A percentile compares a stretch with the other conserved stretches of the same genome.
Evolutionary conservation across 2,888 invertebrate species (phyloP).

Genomic region (Clepsis dumicolana): DNA sequence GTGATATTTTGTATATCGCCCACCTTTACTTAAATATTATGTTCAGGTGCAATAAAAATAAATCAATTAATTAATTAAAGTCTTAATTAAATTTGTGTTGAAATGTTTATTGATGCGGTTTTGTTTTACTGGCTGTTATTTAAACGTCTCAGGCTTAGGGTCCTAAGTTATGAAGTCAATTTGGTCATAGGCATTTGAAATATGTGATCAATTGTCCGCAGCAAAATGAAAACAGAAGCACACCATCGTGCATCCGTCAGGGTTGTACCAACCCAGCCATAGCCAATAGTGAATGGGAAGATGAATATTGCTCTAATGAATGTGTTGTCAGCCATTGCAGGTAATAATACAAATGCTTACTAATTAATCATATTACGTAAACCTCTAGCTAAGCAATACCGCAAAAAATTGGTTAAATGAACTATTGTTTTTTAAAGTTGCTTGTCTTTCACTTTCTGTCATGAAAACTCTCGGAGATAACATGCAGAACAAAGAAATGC

Average conservation of each 20-base stretch:
- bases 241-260: slow-evolving; percentile 92
- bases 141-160: neutral
- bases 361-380: neutral
- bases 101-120: neutral
- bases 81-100: slow-evolving; percentile 1
- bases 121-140: neutral
- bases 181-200: slow-evolving; percentile 36
- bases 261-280: slow-evolving; percentile 97
- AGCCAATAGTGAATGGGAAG: slow-evolving; percentile 97
- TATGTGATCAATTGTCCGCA: slow-evolving; percentile 54
- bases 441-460: neutral
- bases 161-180: neutral
- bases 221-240: slow-evolving; percentile 79
- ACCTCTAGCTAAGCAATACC: neutral
- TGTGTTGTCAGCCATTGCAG: slow-evolving; percentile 98
- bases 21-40: slow-evolving; percentile 44
- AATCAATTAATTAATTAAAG: slow-evolving; percentile 14
- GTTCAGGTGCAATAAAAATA: slow-evolving; percentile 14
- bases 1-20: slow-evolving; percentile 10
- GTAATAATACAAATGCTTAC: slow-evolving; percentile 60
- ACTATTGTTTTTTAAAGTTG: neutral
- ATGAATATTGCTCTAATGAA: slow-evolving; percentile 98
- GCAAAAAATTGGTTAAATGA: neutral
- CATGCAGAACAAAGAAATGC: neutral
- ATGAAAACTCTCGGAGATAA: neutral